A percentile compares a stretch with the other conserved stretches of the same genome.
phyloP scores from a whole-genome alignment of 2,888 invertebrate genomes.

The Bimastos eiseni region DNA sequence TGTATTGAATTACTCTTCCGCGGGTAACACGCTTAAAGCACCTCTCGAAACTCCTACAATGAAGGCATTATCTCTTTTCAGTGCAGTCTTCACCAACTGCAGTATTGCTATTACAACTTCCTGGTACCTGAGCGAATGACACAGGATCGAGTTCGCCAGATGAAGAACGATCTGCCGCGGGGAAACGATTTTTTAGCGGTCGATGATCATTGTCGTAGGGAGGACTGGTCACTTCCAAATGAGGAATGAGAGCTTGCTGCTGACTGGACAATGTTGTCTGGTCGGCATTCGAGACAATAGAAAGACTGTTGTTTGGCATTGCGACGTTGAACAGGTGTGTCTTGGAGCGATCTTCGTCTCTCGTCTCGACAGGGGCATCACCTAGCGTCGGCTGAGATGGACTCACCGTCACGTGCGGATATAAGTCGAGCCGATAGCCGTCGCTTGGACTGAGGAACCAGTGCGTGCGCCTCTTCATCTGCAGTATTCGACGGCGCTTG shows the following conservation, averaged over 20 bases:
- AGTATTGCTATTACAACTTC: constrained; percentile 4
- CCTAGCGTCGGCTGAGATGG: not conserved
- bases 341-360: not conserved
- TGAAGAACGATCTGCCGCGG: not conserved
- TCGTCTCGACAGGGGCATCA: not conserved
- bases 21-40: not conserved
- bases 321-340: not conserved
- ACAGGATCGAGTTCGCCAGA: not conserved
- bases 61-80: not conserved
- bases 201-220: not conserved
- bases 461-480: constrained; percentile 94
- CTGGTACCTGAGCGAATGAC: not conserved
- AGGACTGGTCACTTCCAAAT: not conserved
- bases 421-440: not conserved
- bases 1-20: not conserved
- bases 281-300: not conserved
- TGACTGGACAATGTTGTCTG: not conserved
- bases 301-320: not conserved
- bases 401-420: not conserved
- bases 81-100: not conserved
- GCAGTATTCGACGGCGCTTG: constrained; percentile 80
- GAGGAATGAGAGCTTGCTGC: not conserved
- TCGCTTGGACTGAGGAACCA: constrained; percentile 72
- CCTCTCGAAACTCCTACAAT: not conserved
- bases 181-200: not conserved